Evolutionary conservation across 2,888 invertebrate genomes (phyloP), one percentile per base, ranked within the genome.

Genomic region (Nymphalis urticae): DNA sequence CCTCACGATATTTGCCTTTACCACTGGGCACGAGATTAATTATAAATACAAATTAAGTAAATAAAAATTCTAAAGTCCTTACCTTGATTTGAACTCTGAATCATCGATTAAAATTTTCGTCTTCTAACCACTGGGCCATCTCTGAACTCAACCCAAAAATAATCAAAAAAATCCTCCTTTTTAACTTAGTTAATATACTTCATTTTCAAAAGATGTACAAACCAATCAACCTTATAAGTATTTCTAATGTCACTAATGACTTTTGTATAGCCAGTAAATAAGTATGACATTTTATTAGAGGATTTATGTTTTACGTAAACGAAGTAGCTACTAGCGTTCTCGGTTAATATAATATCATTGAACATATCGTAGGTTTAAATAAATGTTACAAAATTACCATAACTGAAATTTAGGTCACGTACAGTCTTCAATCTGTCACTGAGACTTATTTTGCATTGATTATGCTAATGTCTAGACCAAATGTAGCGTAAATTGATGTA

Each of bases 401-500:
- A 67, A 51, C 50, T 48, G 50, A 32, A 17, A 56, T 58, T 19
- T 27, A 42, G 42, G 58, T 58, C 42, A 19, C 36, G 36, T 58
- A 58, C n/a, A 42, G 42, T 58, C 58, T 58, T 58, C 58, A 58
- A 58, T 42, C 58, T 58, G 58, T 58, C 58, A 58, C 58, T n/a
- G 58, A 19, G 58, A 58, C 42, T 36, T 36, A 58, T 56, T 58
- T 58, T 58, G 58, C 64, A 51, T 62, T 71, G 64, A 67, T 64
- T 72, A 70, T 72, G 69, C 66, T 72, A 72, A 72, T 72, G 50
- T 36, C 17, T 56, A 59, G 59, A 62, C 70, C 68, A 59, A 70
- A 70, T 70, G 64, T 42, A 58, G 36, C 42, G 27, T 56, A 56
- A 56, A 56, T 56, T 17, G 54, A 58, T 27, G 27, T 36, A 42